phyloP scores from a whole-genome alignment of 2,888 invertebrate species.

The Cephus spinipes region DNA sequence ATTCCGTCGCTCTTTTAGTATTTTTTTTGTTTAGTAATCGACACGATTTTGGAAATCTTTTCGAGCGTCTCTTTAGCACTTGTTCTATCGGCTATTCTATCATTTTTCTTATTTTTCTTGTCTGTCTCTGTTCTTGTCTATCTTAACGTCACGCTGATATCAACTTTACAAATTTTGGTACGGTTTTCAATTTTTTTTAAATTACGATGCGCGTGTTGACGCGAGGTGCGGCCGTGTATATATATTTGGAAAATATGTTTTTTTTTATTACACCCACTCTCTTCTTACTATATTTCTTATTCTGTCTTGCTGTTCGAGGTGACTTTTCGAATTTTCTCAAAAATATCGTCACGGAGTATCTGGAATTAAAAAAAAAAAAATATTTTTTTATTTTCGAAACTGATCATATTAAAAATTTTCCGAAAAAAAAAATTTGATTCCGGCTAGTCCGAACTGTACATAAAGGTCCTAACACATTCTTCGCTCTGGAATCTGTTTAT shows the following conservation, averaged over 20 bases:
- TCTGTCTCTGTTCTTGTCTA: conserved; percentile 10
- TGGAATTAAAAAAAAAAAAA: background rate
- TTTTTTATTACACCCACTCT: conserved; percentile 2
- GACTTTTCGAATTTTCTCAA: conserved; percentile 19
- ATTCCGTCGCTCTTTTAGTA: background rate
- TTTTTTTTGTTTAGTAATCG: background rate
- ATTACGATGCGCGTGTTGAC: conserved; percentile 55
- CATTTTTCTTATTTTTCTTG: conserved; percentile 23
- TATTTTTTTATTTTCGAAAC: background rate
- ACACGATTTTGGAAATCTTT: background rate
- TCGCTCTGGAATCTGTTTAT: conserved; percentile 6
- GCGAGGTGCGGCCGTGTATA: conserved; percentile 61
- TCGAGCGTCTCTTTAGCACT: conserved; percentile 2
- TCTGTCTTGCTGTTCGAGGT: conserved; percentile 7
- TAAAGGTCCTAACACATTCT: conserved; percentile 6
- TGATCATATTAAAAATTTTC: background rate
- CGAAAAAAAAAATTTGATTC: background rate
- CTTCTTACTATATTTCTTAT: conserved; percentile 6
- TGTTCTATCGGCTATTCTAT: conserved; percentile 12
- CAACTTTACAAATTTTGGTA: background rate
- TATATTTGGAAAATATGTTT: conserved; percentile 29
- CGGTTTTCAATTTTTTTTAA: background rate
- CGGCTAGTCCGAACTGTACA: conserved; percentile 18
- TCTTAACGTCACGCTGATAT: background rate
- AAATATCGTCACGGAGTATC: conserved; percentile 1